These are phyloP conservation scores for Agapornis roseicollis DNA, from an alignment of 2,113 vertebrate genomes.

Conservation along the genomic window DNA sequence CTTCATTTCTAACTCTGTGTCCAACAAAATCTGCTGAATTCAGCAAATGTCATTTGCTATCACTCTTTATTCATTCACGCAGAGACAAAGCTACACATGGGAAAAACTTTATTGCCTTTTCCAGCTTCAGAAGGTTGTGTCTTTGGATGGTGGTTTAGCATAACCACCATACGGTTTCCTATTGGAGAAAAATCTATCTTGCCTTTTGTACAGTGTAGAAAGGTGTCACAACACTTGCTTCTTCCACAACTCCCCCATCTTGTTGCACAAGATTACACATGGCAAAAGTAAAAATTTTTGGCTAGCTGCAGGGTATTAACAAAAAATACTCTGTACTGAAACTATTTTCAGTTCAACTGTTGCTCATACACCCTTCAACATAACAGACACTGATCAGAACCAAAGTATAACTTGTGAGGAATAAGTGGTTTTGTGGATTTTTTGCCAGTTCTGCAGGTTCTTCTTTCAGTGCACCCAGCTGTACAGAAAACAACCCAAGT, in stretches of 20 bases:
- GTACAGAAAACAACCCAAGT: conserved; percentile 1
- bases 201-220: neutral
- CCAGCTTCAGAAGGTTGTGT: neutral
- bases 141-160: neutral
- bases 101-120: neutral
- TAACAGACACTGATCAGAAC: neutral
- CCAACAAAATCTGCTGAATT: neutral
- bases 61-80: neutral
- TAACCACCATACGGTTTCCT: neutral
- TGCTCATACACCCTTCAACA: neutral
- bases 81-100: neutral
- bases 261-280: neutral
- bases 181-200: neutral
- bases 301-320: neutral
- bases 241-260: neutral
- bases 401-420: neutral
- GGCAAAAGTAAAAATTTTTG: neutral
- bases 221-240: neutral
- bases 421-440: neutral
- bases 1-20: neutral
- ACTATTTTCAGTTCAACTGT: neutral
- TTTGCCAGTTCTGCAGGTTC: conserved; percentile 17
- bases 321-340: neutral
- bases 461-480: neutral
- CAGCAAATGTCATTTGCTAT: neutral